Percentiles rank a stretch among this genome's conserved stretches.
phyloP scores from a whole-genome alignment of 2,888 invertebrate species.

The Thyatira batis region DNA sequence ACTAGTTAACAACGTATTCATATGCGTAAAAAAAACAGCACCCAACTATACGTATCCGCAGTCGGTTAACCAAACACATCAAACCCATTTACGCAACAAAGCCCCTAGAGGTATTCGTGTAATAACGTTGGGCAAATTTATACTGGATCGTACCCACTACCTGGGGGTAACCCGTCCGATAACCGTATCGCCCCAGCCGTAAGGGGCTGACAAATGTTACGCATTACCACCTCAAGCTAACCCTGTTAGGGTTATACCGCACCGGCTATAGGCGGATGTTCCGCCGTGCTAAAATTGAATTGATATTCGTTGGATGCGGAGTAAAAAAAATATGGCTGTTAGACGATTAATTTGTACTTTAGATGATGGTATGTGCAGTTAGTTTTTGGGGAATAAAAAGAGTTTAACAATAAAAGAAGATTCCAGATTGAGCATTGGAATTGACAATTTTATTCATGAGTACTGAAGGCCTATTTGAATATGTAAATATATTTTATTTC shows the following conservation, averaged over 20 bases:
- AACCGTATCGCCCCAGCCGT: slow-evolving; percentile 15
- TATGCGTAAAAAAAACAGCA: neutral
- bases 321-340: too few species aligned
- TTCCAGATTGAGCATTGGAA: too few species aligned
- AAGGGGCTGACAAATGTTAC: slow-evolving; percentile 40
- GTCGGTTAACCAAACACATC: neutral
- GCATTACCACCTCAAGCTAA: slow-evolving; percentile 28
- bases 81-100: neutral
- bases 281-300: neutral
- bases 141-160: slow-evolving; percentile 17
- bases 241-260: slow-evolving; percentile 9
- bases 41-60: neutral
- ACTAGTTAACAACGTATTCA: too few species aligned
- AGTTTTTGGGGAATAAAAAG: too few species aligned
- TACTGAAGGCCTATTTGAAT: too few species aligned
- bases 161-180: slow-evolving; percentile 18
- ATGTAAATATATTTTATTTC: too few species aligned
- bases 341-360: too few species aligned
- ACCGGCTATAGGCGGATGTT: neutral
- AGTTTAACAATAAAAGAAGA: too few species aligned
- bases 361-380: too few species aligned
- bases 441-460: too few species aligned
- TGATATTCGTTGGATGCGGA: neutral
- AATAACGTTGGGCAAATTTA: slow-evolving; percentile 24
- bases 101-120: slow-evolving; percentile 4